These are phyloP conservation scores for Epinephelus lanceolatus DNA, from an alignment of 2,113 vertebrate genomes.

Conservation along the genomic window DNA sequence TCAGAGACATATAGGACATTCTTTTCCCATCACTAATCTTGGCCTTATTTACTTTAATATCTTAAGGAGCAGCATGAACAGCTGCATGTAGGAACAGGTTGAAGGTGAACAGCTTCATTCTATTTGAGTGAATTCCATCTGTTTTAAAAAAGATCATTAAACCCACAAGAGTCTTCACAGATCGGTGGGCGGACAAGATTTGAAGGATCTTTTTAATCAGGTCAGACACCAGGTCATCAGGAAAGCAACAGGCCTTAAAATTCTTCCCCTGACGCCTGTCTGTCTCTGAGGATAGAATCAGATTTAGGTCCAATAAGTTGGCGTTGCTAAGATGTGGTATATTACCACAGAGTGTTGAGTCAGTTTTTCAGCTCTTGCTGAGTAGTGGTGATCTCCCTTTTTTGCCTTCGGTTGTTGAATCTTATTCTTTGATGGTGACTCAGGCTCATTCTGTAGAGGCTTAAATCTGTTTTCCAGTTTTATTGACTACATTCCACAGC, in stretches of 20 bases:
- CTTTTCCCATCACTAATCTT: neutral
- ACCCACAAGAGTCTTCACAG: neutral
- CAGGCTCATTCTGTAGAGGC: slow-evolving; percentile 9
- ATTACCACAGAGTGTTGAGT: neutral
- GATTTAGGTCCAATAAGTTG: slow-evolving; percentile 10
- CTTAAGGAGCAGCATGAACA: slow-evolving; percentile 1
- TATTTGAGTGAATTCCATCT: slow-evolving; percentile 11
- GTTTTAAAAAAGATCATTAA: slow-evolving; percentile 1
- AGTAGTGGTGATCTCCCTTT: slow-evolving; percentile 1
- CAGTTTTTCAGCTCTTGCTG: neutral
- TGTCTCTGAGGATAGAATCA: neutral
- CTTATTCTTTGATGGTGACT: slow-evolving; percentile 26
- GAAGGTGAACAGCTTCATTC: slow-evolving; percentile 9
- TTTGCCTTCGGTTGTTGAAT: slow-evolving; percentile 17
- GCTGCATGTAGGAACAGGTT: neutral
- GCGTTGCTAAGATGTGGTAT: neutral
- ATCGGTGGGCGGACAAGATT: neutral
- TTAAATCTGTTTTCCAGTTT: slow-evolving; percentile 41
- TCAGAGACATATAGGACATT: neutral
- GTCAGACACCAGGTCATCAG: slow-evolving; percentile 20
- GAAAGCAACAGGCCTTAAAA: slow-evolving; percentile 3
- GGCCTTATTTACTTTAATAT: slow-evolving; percentile 14
- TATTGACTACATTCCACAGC: slow-evolving; percentile 46
- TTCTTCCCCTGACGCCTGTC: slow-evolving; percentile 4
- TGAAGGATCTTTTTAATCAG: slow-evolving; percentile 1